phyloP scores from a whole-genome alignment of 2,113 vertebrate species.

The Euleptes europaea region DNA sequence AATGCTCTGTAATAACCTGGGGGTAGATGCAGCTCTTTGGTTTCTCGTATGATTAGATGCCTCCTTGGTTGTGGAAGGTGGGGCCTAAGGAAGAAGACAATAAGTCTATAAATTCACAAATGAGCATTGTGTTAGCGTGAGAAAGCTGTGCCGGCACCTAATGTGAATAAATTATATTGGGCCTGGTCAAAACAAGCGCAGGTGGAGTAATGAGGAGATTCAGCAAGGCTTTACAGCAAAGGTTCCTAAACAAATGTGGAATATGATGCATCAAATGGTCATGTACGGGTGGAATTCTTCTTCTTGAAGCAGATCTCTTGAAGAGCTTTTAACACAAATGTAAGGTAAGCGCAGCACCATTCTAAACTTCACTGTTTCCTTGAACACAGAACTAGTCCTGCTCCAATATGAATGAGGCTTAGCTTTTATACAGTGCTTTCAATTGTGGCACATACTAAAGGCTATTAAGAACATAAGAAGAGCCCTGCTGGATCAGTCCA shows the following conservation, averaged over 20 bases:
- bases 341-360: not conserved
- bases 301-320: slow-evolving; percentile 8
- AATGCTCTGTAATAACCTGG: slow-evolving; percentile 44
- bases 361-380: not conserved
- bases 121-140: not conserved
- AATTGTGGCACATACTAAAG: not conserved
- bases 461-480: not conserved
- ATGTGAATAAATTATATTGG: slow-evolving; percentile 37
- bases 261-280: not conserved
- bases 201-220: not conserved
- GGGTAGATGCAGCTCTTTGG: slow-evolving; percentile 37
- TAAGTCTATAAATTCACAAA: not conserved
- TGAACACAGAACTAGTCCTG: not conserved
- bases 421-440: not conserved
- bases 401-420: not conserved
- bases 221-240: slow-evolving; percentile 15
- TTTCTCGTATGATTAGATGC: slow-evolving; percentile 46
- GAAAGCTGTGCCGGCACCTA: slow-evolving; percentile 9
- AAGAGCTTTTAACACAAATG: not conserved
- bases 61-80: slow-evolving; percentile 16
- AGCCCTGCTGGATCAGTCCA: too few relatives aligned
- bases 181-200: slow-evolving; percentile 38
- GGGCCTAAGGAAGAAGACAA: not conserved
- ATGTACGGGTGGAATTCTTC: not conserved
- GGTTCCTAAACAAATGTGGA: not conserved